These are phyloP conservation scores for Sebastes miniatus DNA, from an alignment of 2,797 vertebrate species.

Conservation along the genomic window DNA sequence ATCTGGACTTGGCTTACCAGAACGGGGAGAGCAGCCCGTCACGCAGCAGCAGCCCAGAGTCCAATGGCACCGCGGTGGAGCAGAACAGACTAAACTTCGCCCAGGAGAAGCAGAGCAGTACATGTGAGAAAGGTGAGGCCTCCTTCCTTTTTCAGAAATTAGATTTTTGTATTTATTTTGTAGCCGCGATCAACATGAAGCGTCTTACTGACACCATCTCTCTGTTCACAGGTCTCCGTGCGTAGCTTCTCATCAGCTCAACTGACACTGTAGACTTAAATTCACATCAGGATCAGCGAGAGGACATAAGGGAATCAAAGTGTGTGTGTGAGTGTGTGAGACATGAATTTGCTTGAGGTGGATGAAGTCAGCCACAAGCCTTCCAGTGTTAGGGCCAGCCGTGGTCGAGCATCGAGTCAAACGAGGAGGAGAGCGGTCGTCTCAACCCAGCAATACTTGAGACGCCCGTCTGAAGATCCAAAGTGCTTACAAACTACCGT, in stretches of 20 bases:
- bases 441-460: slow-evolving; percentile 64
- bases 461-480: slow-evolving; percentile 72
- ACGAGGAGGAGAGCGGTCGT: slow-evolving; percentile 40
- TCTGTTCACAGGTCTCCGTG: slow-evolving; percentile 65
- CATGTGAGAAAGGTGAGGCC: slow-evolving; percentile 83
- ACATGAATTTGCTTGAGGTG: slow-evolving; percentile 56
- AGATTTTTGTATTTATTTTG: neutral
- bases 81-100: slow-evolving; percentile 94
- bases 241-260: slow-evolving; percentile 33
- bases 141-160: neutral
- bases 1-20: slow-evolving; percentile 90
- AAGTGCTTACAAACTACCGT: slow-evolving; percentile 73
- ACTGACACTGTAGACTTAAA: neutral
- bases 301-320: slow-evolving; percentile 46
- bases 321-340: slow-evolving; percentile 15
- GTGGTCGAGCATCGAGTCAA: slow-evolving; percentile 24
- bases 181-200: neutral
- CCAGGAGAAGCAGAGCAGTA: slow-evolving; percentile 88
- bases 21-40: slow-evolving; percentile 83
- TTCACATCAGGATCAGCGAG: slow-evolving; percentile 25
- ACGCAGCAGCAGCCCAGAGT: slow-evolving; percentile 91
- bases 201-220: neutral
- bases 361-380: slow-evolving; percentile 65
- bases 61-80: slow-evolving; percentile 88
- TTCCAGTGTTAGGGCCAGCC: slow-evolving; percentile 70